Percentiles rank a stretch among this genome's conserved stretches.
Conservation (phyloP, 2,113 vertebrate genomes). For the Microcebus murinus region DNA sequence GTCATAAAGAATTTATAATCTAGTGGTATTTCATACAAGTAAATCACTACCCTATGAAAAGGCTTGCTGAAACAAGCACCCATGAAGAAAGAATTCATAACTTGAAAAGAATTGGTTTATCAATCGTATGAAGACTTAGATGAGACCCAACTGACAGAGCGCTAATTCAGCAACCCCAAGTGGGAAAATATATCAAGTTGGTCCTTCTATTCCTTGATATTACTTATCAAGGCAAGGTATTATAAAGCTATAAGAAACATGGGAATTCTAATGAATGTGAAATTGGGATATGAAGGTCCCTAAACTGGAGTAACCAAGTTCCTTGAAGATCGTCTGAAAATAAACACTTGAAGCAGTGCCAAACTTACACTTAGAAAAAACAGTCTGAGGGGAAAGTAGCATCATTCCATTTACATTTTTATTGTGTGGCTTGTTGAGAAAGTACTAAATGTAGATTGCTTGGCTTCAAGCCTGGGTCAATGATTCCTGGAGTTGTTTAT, state of each 20-base stretch:
- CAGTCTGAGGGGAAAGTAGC: conserved; percentile 75
- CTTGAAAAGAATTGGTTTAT: not conserved
- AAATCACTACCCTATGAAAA: not conserved
- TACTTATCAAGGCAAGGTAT: not conserved
- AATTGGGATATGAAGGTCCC: not conserved
- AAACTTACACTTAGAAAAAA: conserved; percentile 71
- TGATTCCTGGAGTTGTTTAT: conserved; percentile 79
- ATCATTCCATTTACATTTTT: conserved; percentile 82
- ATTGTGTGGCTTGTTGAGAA: conserved; percentile 81
- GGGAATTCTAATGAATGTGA: not conserved
- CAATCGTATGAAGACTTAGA: not conserved
- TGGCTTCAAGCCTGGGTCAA: conserved; percentile 79
- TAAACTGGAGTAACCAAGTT: not conserved
- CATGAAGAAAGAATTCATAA: not conserved
- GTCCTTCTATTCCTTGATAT: not conserved
- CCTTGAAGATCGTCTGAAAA: conserved; percentile 21
- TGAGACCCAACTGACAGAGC: not conserved
- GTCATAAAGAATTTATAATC: not conserved
- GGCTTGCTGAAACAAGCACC: not conserved
- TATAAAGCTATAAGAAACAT: not conserved
- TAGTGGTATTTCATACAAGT: not conserved
- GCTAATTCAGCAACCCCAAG: not conserved
- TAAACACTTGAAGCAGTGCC: conserved; percentile 13
- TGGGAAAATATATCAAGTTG: not conserved
- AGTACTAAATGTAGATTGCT: conserved; percentile 82